phyloP scores from a whole-genome alignment of 2,888 invertebrate genomes.

The Aspidiotus destructor region DNA sequence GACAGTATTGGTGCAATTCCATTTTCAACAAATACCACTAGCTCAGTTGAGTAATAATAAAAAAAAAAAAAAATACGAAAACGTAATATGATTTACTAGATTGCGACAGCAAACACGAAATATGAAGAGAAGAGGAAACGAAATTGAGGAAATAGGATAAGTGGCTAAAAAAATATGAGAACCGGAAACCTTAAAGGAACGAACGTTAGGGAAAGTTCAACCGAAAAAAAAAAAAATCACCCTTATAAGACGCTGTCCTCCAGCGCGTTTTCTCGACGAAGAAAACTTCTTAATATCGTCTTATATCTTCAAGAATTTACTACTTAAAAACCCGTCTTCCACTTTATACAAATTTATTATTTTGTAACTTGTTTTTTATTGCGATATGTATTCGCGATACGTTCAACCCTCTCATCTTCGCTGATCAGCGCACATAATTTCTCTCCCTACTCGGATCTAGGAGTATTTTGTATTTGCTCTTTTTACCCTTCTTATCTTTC shows the following conservation, averaged over 20 bases:
- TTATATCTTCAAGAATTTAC: conserved; percentile 30
- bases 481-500: conserved; percentile 1
- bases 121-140: conserved; percentile 29
- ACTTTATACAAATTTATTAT: conserved; percentile 31
- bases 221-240: conserved; percentile 19
- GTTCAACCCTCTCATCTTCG: not conserved
- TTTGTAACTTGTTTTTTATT: conserved; percentile 26
- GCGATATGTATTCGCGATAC: not conserved
- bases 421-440: not conserved
- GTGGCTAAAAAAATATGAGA: conserved; percentile 31
- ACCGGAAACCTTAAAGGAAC: conserved; percentile 31
- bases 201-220: conserved; percentile 29
- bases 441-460: conserved; percentile 11
- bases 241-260: conserved; percentile 24
- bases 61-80: conserved; percentile 23
- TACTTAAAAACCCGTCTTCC: conserved; percentile 23
- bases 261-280: conserved; percentile 14
- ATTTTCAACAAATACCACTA: too few species aligned
- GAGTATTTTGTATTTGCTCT: conserved; percentile 12
- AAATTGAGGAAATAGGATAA: conserved; percentile 33
- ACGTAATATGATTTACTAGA: conserved; percentile 25
- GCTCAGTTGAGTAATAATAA: not conserved
- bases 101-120: conserved; percentile 29
- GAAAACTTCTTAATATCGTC: conserved; percentile 31
- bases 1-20: too few species aligned